phyloP scores from a whole-genome alignment of 2,797 vertebrate genomes.

The Scolopax rusticola region DNA sequence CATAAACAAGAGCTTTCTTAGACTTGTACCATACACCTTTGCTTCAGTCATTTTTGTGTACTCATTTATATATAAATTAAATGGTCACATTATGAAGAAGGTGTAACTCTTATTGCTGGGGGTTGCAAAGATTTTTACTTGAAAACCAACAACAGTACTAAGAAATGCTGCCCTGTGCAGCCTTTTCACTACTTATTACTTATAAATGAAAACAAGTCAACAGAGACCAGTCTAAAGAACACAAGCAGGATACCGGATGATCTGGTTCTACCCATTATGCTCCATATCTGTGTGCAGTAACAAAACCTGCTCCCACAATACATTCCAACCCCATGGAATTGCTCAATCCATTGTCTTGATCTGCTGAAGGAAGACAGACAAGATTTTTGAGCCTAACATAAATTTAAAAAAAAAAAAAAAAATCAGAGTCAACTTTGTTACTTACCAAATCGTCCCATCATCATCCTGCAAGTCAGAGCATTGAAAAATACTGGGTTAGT shows the following conservation, averaged over 20 bases:
- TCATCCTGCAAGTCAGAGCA: slow-evolving; percentile 86
- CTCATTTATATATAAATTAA: neutral
- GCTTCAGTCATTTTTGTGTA: neutral
- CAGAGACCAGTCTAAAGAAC: neutral
- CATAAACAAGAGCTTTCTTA: neutral
- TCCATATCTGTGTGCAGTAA: neutral
- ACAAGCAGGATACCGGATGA: neutral
- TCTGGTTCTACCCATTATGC: neutral
- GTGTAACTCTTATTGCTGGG: neutral
- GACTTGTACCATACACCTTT: neutral
- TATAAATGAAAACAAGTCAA: neutral
- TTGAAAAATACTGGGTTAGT: neutral
- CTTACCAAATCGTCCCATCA: slow-evolving; percentile 96
- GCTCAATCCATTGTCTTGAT: neutral
- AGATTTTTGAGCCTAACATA: neutral
- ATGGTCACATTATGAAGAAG: neutral
- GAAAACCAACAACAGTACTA: neutral
- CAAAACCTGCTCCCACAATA: neutral
- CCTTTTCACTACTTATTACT: neutral
- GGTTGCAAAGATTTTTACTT: neutral
- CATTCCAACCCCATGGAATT: neutral
- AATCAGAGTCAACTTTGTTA: slow-evolving; percentile 5
- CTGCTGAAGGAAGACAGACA: neutral
- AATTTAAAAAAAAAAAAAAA: neutral
- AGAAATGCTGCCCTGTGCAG: neutral